Evolutionary conservation across 2,113 vertebrate species (phyloP).

Genomic region (Cynoglossus semilaevis): DNA sequence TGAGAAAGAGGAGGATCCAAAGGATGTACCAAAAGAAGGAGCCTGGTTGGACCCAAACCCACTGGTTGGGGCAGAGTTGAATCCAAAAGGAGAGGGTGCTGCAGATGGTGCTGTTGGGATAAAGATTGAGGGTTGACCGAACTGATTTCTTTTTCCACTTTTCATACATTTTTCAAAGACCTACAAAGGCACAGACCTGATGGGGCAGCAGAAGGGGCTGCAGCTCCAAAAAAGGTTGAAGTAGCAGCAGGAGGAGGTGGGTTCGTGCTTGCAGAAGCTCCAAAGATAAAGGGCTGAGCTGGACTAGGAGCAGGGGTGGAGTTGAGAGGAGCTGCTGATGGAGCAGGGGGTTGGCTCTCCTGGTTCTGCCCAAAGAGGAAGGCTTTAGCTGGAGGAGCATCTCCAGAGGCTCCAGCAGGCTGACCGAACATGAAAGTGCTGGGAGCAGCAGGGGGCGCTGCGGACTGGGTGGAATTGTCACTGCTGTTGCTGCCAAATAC

Average conservation of each 20-base stretch:
- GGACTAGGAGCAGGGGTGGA: constrained; percentile 39
- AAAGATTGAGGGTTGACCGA: constrained; percentile 25
- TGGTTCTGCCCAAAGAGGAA: constrained; percentile 86
- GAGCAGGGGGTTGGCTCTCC: constrained; percentile 75
- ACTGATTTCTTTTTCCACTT: background rate
- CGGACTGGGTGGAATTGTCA: constrained; percentile 59
- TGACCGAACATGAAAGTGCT: constrained; percentile 86
- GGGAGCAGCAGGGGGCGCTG: constrained; percentile 42
- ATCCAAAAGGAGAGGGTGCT: constrained; percentile 77
- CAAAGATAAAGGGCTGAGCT: constrained; percentile 83
- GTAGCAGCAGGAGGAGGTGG: constrained; percentile 39
- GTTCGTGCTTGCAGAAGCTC: constrained; percentile 70
- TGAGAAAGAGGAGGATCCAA: constrained; percentile 85
- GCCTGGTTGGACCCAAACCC: constrained; percentile 82
- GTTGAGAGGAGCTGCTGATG: constrained; percentile 58
- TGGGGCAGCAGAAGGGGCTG: constrained; percentile 75
- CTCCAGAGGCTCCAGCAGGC: constrained; percentile 67
- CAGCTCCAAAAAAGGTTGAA: constrained; percentile 82
- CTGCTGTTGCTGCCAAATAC: constrained; percentile 81
- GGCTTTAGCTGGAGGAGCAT: constrained; percentile 74
- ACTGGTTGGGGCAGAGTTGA: constrained; percentile 76
- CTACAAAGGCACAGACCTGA: constrained; percentile 75
- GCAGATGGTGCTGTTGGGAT: constrained; percentile 67
- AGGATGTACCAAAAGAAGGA: constrained; percentile 84
- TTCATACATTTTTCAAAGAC: background rate